Evolutionary conservation across 2,113 vertebrate genomes (phyloP).

Genomic region (Callipepla squamata): DNA sequence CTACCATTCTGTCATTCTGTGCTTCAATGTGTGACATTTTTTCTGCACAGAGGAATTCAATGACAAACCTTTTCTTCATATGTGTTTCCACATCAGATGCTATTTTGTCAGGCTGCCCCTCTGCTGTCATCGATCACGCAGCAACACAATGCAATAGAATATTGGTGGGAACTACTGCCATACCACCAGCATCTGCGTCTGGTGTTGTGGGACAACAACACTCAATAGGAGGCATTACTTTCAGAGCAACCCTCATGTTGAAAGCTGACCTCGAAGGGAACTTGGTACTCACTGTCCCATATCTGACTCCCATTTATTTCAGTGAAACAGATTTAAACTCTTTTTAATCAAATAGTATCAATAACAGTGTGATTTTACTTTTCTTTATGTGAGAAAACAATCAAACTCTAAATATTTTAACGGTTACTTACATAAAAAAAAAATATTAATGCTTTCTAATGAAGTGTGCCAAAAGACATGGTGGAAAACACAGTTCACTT

Average conservation of each 20-base stretch:
- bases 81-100: no score
- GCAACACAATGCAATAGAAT: no score
- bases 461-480: not conserved
- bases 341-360: not conserved
- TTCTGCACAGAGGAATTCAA: no score
- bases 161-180: no score
- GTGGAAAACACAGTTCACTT: not conserved
- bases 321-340: not conserved
- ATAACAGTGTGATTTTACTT: not conserved
- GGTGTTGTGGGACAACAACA: no score
- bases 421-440: not conserved
- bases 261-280: not conserved
- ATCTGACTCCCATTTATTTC: not conserved
- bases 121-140: no score
- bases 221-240: no score
- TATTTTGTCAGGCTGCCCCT: no score
- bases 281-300: not conserved
- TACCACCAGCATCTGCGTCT: no score
- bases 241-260: accelerated
- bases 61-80: no score
- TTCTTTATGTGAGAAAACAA: not conserved
- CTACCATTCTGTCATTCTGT: no score
- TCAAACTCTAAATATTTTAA: not conserved
- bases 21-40: no score
- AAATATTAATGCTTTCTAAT: not conserved